Percentiles rank a stretch among this genome's conserved stretches.
phyloP scores from a whole-genome alignment of 2,888 invertebrate species.

The Hypolimnas misippus region DNA sequence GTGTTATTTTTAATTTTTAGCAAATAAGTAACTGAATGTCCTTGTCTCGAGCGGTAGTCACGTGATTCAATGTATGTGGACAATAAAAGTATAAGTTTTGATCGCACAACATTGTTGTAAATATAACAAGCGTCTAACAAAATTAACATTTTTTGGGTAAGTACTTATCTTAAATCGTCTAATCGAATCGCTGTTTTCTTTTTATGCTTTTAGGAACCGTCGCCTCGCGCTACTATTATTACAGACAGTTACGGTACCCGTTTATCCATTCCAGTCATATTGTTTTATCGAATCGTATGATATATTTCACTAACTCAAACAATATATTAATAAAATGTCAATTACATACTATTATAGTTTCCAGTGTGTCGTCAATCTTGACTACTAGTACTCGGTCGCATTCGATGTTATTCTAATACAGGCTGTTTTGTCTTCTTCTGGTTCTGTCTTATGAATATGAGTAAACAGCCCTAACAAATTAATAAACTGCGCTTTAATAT shows the following conservation, averaged over 20 bases:
- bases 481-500: constrained; percentile 3
- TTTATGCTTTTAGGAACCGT: constrained; percentile 56
- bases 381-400: neutral
- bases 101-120: constrained; percentile 56
- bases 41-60: constrained; percentile 27
- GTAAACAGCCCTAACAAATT: neutral
- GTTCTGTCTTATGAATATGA: neutral
- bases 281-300: constrained; percentile 33
- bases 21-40: constrained; percentile 32
- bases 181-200: constrained; percentile 29
- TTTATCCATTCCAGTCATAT: constrained; percentile 66
- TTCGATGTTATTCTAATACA: neutral
- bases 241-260: constrained; percentile 59
- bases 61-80: constrained; percentile 41
- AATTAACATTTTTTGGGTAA: constrained; percentile 66
- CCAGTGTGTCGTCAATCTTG: constrained; percentile 7
- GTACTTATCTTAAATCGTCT: constrained; percentile 66
- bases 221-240: constrained; percentile 64
- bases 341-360: constrained; percentile 38
- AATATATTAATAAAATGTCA: constrained; percentile 39
- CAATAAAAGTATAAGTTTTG: constrained; percentile 47
- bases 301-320: constrained; percentile 37
- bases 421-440: neutral
- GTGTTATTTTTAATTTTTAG: constrained; percentile 46
- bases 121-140: constrained; percentile 55